A percentile compares a stretch with the other conserved stretches of the same genome.
phyloP scores from a whole-genome alignment of 2,113 vertebrate species.

The Phaethornis superciliosus region DNA sequence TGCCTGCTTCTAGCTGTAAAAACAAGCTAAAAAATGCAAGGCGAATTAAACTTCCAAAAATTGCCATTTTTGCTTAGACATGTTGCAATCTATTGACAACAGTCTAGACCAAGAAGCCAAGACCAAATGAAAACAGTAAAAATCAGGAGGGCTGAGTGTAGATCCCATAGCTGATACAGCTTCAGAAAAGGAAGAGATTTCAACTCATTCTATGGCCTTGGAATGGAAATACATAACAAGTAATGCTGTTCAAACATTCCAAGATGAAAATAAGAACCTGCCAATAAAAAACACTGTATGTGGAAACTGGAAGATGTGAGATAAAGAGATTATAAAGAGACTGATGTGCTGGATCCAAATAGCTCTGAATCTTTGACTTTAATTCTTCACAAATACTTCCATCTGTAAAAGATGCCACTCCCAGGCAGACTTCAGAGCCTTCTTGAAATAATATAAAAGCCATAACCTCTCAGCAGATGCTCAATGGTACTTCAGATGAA shows the following conservation, averaged over 20 bases:
- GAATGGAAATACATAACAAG: not conserved
- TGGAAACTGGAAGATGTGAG: conserved; percentile 8
- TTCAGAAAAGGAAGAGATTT: conserved; percentile 34
- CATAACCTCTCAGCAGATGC: not conserved
- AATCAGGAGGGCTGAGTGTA: not conserved
- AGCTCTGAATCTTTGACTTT: not conserved
- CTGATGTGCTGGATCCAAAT: not conserved
- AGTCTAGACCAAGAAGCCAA: not conserved
- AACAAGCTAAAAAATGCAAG: conserved; percentile 65
- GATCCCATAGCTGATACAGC: not conserved
- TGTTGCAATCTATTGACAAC: not conserved
- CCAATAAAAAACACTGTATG: conserved; percentile 21
- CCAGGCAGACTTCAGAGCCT: not conserved
- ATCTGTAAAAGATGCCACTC: conserved; percentile 32
- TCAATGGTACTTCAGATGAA: not conserved
- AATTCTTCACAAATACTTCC: conserved; percentile 38
- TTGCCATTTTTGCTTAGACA: conserved; percentile 64
- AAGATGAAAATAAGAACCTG: conserved; percentile 29
- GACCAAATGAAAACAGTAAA: not conserved
- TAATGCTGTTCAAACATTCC: not conserved
- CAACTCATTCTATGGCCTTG: not conserved
- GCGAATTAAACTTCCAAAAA: conserved; percentile 16
- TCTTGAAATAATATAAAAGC: conserved; percentile 39
- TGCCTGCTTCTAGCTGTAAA: conserved; percentile 73
- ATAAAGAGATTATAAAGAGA: not conserved